Evolutionary conservation across 2,113 vertebrate species (phyloP), one percentile per base, ranked within the genome.

Genomic region (Rhinolophus sinicus): DNA sequence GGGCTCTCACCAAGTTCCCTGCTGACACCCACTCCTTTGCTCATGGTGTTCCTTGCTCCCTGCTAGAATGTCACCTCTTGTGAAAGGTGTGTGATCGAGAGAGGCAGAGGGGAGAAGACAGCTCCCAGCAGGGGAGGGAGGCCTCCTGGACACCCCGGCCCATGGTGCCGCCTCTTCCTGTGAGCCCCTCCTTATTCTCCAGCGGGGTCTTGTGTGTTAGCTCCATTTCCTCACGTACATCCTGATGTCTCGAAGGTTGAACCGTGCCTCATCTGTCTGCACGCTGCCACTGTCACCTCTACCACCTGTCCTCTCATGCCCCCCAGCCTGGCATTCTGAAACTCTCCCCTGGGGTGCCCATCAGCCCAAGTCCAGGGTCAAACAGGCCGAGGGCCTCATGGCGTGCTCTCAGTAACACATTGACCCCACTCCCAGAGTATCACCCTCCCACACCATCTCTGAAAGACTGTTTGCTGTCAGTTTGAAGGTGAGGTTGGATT

Each of bases 201-300:
- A 0, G 6, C 0, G 3, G 24, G 40, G 14, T 50, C 82, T 19
- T 38, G 2, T 47, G n/a, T 15, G 35, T 69, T 2, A 15, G 15
- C 44, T 50, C 30, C 8, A 7, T 22, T 33, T n/a, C 64, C 2
- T 3, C 72, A 22, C 4, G 2, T 33, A 50, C 1, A 11, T n/a
- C 22, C 56, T 6, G 30, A 19, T 0, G 7, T 76, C 40, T 73
- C 90, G 16, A 13, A 58, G 58, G 33, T 3, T 50, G 67, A 28
- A 16, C 38, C 2, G 8, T 2, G 26, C 30, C 72, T 56, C 26
- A 6, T 30, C 50, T 30, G 56, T 40, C 40, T 28, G 54, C 12
- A 44, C 30, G 14, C 16, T 12, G 9, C 6, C n/a, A 10, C 47
- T 18, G 16, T 6, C 24, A 13, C 26, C 1, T 8, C 56, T 1